A percentile compares a stretch with the other conserved stretches of the same genome.
Conservation (phyloP, 1,140 invertebrate species). For the Leptinotarsa defecta region DNA sequence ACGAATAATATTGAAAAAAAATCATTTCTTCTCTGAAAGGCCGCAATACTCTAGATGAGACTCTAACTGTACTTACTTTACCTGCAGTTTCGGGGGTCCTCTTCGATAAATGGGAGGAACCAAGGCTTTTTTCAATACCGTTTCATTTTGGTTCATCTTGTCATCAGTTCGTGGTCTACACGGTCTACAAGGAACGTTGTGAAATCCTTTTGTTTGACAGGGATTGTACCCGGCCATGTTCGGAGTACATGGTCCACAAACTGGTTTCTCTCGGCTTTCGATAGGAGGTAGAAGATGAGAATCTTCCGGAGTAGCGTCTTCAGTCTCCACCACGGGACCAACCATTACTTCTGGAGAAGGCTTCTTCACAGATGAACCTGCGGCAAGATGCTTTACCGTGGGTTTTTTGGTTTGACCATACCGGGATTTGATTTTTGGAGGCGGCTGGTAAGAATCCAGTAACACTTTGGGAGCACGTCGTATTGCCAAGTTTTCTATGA, state of each 20-base stretch:
- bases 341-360: not conserved
- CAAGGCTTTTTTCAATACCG: not conserved
- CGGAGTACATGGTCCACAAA: not conserved
- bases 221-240: not conserved
- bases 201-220: not conserved
- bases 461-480: conserved; percentile 34
- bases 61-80: not conserved
- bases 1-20: too few species aligned
- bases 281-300: not conserved
- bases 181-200: not conserved
- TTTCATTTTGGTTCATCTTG: not conserved
- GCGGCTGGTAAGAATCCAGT: conserved; percentile 26
- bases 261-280: not conserved
- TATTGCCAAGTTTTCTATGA: conserved; percentile 38
- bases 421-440: conserved; percentile 13
- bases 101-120: conserved; percentile 1
- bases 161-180: not conserved
- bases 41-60: too few species aligned
- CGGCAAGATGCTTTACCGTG: not conserved
- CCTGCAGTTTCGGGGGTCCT: not conserved
- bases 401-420: not conserved
- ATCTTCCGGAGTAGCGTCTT: not conserved
- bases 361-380: not conserved
- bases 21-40: too few species aligned
- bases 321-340: not conserved